Conservation (phyloP, 2,888 invertebrate genomes). For the Rhamphomyia laevipes region DNA sequence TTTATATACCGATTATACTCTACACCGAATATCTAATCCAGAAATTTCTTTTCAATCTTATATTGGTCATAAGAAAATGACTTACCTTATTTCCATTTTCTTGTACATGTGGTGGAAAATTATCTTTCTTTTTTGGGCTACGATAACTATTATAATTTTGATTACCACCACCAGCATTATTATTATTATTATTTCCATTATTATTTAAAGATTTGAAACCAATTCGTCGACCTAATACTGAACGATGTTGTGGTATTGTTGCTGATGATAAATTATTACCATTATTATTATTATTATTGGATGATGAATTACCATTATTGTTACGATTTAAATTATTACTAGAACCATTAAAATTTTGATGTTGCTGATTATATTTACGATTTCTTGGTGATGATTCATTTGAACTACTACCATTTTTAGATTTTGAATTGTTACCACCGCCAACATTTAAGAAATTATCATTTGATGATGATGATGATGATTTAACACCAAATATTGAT, state of each 20-base stretch:
- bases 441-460: not conserved
- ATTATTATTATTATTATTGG: not conserved
- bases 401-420: not conserved
- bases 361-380: not conserved
- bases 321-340: conserved; percentile 3
- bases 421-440: not conserved
- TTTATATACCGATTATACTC: no score
- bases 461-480: not conserved
- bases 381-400: not conserved
- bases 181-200: conserved; percentile 2
- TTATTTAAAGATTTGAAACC: conserved; percentile 10
- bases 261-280: not conserved
- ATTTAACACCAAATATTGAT: not conserved
- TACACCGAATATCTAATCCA: no score
- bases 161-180: not conserved
- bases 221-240: conserved; percentile 12
- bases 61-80: not conserved
- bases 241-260: conserved; percentile 11
- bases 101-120: conserved; percentile 10
- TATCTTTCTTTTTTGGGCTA: conserved; percentile 10
- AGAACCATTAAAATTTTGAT: conserved; percentile 6
- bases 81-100: conserved; percentile 15
- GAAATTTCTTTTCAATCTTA: no score
- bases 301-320: conserved; percentile 1
- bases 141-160: not conserved